Evolutionary conservation across 1,140 invertebrate species (phyloP).

Genomic region (Parasteatoda tepidariorum): DNA sequence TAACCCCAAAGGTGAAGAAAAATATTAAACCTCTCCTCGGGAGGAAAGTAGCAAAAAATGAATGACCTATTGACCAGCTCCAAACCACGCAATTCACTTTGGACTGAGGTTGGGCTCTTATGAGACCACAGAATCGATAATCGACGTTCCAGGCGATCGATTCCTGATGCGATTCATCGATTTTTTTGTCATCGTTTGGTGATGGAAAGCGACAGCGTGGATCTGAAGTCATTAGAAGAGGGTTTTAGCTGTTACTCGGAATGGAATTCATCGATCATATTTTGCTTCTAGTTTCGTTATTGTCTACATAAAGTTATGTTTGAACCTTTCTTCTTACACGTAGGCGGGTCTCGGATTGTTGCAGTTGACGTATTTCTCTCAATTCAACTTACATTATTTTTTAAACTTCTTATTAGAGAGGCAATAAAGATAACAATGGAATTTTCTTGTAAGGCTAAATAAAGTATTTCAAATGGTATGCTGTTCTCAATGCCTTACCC

Average conservation of each 20-base stretch:
- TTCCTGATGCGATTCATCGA: conserved; percentile 49
- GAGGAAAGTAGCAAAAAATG: conserved; percentile 14
- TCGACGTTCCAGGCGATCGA: conserved; percentile 51
- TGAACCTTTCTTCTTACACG: too few relatives aligned
- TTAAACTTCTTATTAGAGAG: too few relatives aligned
- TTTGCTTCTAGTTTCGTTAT: not conserved
- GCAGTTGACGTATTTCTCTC: too few relatives aligned
- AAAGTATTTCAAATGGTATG: too few relatives aligned
- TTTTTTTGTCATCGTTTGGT: conserved; percentile 47
- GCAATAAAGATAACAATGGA: too few relatives aligned
- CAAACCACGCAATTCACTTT: not conserved
- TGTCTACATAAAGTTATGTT: not conserved
- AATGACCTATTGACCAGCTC: conserved; percentile 31
- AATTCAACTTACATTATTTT: too few relatives aligned
- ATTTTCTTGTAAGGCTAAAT: too few relatives aligned
- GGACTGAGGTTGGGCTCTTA: conserved; percentile 24
- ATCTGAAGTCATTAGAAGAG: conserved; percentile 44
- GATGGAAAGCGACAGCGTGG: conserved; percentile 40
- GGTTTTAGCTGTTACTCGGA: conserved; percentile 25
- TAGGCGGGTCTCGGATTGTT: too few relatives aligned
- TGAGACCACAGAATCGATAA: conserved; percentile 53
- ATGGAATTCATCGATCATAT: conserved; percentile 31
- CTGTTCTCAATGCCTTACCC: too few relatives aligned
- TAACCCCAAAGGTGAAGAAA: not conserved
- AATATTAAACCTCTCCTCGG: not conserved